phyloP scores from a whole-genome alignment of 2,113 vertebrate genomes.

The Oncorhynchus mykiss region DNA sequence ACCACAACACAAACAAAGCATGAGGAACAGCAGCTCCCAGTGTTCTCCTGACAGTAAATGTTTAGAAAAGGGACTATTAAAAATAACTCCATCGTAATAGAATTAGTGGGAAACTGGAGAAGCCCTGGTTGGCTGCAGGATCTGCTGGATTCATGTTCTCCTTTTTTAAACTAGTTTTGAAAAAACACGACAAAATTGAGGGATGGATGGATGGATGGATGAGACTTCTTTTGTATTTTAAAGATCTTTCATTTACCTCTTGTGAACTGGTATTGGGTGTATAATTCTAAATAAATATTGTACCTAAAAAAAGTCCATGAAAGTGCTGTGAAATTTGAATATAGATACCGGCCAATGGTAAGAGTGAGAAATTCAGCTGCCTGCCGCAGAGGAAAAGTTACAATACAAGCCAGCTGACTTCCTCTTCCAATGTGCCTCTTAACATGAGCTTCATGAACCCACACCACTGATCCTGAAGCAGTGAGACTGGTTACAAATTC shows the following conservation, averaged over 20 bases:
- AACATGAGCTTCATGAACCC: neutral
- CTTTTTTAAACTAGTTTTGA: conserved; percentile 41
- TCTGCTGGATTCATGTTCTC: conserved; percentile 43
- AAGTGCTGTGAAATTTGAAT: neutral
- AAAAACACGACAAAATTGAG: conserved; percentile 43
- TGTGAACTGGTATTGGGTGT: neutral
- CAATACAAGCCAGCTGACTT: conserved; percentile 18
- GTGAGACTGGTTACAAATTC: conserved; percentile 20
- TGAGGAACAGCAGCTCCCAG: conserved; percentile 77
- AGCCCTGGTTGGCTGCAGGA: conserved; percentile 36
- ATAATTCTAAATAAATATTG: conserved; percentile 2
- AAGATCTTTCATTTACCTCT: conserved; percentile 14
- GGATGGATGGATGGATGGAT: conserved; percentile 8
- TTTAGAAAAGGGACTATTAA: conserved; percentile 72
- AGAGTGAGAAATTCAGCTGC: neutral
- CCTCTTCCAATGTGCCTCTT: neutral
- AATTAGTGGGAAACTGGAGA: conserved; percentile 65
- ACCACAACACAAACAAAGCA: conserved; percentile 86
- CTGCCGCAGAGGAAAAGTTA: neutral
- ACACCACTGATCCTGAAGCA: neutral
- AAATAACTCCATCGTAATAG: conserved; percentile 73
- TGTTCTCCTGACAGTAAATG: conserved; percentile 74
- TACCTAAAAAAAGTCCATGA: neutral
- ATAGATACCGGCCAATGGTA: neutral
- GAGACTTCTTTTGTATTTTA: conserved; percentile 29